Evolutionary conservation across 2,113 vertebrate species (phyloP).

Genomic region (Clarias gariepinus): DNA sequence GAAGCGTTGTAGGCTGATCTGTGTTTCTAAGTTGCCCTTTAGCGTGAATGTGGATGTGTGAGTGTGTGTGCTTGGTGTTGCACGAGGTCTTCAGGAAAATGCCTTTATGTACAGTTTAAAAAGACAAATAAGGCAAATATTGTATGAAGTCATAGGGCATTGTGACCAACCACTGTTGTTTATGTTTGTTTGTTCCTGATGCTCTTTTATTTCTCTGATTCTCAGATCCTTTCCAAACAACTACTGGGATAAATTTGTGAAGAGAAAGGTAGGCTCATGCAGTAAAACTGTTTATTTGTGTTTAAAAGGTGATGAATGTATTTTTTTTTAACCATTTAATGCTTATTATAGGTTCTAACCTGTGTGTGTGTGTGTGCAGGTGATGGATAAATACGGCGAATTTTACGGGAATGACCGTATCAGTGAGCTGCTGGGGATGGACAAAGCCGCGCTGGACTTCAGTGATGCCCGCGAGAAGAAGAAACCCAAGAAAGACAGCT

Average conservation of each 20-base stretch:
- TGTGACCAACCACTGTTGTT: no score
- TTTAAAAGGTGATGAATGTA: no score
- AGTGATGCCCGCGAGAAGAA: slow-evolving; percentile 90
- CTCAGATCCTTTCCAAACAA: slow-evolving; percentile 96
- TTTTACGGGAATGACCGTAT: slow-evolving; percentile 95
- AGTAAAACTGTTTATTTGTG: background rate
- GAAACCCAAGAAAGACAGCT: slow-evolving; percentile 93
- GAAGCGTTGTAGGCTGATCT: no score
- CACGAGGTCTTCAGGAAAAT: no score
- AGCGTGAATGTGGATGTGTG: no score
- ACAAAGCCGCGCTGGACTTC: slow-evolving; percentile 94
- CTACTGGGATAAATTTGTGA: slow-evolving; percentile 99
- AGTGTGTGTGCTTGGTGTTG: no score
- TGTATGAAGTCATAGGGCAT: no score
- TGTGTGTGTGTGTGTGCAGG: slow-evolving; percentile 66
- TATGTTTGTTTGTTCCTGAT: background rate
- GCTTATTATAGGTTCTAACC: background rate
- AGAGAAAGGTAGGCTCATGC: slow-evolving; percentile 74
- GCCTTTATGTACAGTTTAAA: no score
- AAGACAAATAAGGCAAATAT: no score
- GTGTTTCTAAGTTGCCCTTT: no score
- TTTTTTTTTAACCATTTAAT: no score
- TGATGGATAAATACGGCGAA: slow-evolving; percentile 98
- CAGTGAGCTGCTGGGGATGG: slow-evolving; percentile 93
- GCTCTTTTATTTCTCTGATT: slow-evolving; percentile 44